These are phyloP conservation scores for Phyllotreta striolata DNA, from an alignment of 2,888 invertebrate species.

Conservation along the genomic window DNA sequence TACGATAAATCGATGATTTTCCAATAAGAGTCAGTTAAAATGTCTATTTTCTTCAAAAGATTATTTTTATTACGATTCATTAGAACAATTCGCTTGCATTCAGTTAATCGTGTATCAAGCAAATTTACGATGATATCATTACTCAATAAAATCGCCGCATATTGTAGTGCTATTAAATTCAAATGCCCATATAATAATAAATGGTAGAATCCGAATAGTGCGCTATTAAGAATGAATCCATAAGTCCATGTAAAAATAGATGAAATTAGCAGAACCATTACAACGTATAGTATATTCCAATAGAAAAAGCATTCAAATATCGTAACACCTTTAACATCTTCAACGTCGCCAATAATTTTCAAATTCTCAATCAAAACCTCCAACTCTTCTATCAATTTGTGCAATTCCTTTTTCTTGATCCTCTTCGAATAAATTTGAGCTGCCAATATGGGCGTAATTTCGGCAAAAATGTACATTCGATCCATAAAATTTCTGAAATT, in stretches of 20 bases:
- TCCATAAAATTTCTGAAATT: neutral
- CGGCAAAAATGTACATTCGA: neutral
- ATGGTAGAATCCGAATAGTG: neutral
- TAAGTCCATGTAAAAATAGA: too few relatives aligned
- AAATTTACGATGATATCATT: neutral
- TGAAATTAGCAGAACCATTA: too few relatives aligned
- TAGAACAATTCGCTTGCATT: constrained; percentile 1
- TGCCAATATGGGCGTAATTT: neutral
- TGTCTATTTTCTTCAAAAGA: constrained; percentile 2
- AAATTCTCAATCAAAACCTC: constrained; percentile 1
- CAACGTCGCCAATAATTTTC: neutral
- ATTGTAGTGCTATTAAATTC: constrained; percentile 1
- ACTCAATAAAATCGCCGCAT: neutral
- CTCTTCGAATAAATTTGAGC: constrained; percentile 4
- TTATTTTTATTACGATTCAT: neutral
- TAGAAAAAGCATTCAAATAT: too few relatives aligned
- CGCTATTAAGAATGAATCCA: too few relatives aligned
- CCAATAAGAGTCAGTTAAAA: neutral
- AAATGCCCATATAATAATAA: neutral
- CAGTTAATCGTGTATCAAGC: neutral
- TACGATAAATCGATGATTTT: constrained; percentile 5
- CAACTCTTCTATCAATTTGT: neutral
- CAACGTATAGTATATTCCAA: too few relatives aligned
- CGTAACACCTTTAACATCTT: too few relatives aligned
- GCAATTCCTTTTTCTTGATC: neutral